Evolutionary conservation across 2,797 vertebrate genomes (phyloP).

Genomic region (Rhabdomys pumilio): DNA sequence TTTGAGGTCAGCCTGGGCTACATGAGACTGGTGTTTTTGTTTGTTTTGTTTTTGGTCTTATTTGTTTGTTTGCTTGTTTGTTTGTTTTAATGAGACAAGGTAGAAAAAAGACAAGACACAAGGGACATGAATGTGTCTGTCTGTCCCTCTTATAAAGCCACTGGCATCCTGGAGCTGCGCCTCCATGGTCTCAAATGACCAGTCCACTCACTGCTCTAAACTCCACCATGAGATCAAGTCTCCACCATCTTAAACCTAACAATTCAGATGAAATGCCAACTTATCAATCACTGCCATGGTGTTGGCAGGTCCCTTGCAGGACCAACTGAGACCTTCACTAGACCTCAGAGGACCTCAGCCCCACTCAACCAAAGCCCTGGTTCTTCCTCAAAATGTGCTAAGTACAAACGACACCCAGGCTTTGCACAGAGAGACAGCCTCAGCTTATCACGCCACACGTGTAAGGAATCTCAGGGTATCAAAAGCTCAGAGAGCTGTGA

Average conservation of each 20-base stretch:
- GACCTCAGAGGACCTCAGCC: neutral
- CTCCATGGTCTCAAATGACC: neutral
- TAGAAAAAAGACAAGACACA: neutral
- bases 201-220: neutral
- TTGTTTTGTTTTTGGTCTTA: neutral
- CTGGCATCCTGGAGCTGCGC: neutral
- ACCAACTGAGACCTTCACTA: neutral
- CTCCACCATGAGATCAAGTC: too few species aligned
- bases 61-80: neutral
- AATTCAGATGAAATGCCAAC: neutral
- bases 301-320: neutral
- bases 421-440: neutral
- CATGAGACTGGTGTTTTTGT: too few species aligned
- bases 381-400: neutral
- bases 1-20: neutral
- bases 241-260: neutral
- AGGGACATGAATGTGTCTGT: neutral
- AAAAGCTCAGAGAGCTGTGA: neutral
- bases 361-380: neutral
- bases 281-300: neutral
- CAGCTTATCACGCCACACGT: fast-evolving
- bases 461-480: neutral
- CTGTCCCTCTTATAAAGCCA: neutral
- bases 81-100: neutral
- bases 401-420: neutral